These are phyloP conservation scores for Dicrostonyx torquatus DNA, from an alignment of 2,797 vertebrate genomes.

Conservation along the genomic window DNA sequence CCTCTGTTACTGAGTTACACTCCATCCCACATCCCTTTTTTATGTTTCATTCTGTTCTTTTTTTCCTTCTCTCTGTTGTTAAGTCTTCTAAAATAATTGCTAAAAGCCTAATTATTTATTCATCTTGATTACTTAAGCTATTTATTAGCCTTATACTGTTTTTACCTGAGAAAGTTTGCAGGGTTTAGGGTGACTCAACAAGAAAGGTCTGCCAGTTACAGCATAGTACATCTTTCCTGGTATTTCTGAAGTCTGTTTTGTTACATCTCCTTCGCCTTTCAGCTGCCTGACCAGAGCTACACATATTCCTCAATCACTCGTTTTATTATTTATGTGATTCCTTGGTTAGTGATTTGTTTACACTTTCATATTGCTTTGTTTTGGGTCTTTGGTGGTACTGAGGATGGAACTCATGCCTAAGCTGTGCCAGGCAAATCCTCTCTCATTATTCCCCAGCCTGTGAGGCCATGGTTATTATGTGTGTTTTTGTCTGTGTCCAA, in stretches of 20 bases:
- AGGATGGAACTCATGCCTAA: background rate
- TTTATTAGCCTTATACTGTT: background rate
- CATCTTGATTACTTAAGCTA: background rate
- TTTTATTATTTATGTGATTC: background rate
- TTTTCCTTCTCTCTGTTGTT: background rate
- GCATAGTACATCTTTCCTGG: background rate
- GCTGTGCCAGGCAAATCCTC: background rate
- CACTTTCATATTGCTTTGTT: background rate
- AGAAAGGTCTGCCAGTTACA: background rate
- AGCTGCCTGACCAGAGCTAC: background rate
- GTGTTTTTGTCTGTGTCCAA: background rate
- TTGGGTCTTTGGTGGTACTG: background rate
- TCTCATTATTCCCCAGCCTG: background rate
- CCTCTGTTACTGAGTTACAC: background rate
- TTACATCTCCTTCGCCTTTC: background rate
- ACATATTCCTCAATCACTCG: background rate
- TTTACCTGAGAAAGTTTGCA: background rate
- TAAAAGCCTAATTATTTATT: background rate
- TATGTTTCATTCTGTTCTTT: background rate
- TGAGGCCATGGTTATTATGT: background rate
- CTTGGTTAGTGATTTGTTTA: background rate
- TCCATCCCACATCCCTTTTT: background rate
- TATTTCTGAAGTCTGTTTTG: background rate
- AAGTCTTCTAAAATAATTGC: background rate
- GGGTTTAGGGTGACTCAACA: background rate